These are phyloP conservation scores for Pantelozetes paolii DNA, from an alignment of 2,888 invertebrate genomes.

Conservation along the genomic window DNA sequence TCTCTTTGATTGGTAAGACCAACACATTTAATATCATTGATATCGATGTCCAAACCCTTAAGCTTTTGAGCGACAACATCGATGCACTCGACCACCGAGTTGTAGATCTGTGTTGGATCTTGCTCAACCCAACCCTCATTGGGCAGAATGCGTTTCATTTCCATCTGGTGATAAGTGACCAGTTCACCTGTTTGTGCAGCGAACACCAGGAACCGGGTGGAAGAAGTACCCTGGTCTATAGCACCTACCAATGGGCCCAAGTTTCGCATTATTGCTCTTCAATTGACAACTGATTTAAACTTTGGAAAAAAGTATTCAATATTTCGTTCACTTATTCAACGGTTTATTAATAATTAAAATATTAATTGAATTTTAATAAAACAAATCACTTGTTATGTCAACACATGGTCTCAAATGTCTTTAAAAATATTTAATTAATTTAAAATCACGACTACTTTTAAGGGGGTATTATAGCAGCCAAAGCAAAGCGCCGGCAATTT, in stretches of 20 bases:
- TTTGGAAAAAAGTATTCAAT: no score
- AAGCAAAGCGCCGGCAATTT: constrained; percentile 13
- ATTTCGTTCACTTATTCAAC: no score
- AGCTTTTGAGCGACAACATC: no score
- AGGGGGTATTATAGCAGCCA: no score
- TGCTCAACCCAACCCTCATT: constrained; percentile 94
- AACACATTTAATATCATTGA: constrained; percentile 54
- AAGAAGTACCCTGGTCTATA: constrained; percentile 95
- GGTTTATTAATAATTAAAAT: no score
- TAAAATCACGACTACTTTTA: no score
- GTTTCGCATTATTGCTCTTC: constrained; percentile 4
- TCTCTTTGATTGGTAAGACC: constrained; percentile 97
- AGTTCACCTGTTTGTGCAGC: constrained; percentile 71
- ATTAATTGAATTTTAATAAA: no score
- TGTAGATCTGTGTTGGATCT: constrained; percentile 76
- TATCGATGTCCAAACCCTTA: constrained; percentile 44
- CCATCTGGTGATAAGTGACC: constrained; percentile 80
- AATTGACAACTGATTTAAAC: no score
- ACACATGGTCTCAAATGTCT: no score
- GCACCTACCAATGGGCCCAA: constrained; percentile 67
- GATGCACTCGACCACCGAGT: constrained; percentile 74
- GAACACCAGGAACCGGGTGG: constrained; percentile 83
- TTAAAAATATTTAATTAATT: no score
- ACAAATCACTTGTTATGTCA: no score
- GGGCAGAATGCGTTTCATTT: constrained; percentile 73